Base-by-base conservation (phyloP, 2,888 invertebrate species). In the Apodemia hepburni region DNA sequence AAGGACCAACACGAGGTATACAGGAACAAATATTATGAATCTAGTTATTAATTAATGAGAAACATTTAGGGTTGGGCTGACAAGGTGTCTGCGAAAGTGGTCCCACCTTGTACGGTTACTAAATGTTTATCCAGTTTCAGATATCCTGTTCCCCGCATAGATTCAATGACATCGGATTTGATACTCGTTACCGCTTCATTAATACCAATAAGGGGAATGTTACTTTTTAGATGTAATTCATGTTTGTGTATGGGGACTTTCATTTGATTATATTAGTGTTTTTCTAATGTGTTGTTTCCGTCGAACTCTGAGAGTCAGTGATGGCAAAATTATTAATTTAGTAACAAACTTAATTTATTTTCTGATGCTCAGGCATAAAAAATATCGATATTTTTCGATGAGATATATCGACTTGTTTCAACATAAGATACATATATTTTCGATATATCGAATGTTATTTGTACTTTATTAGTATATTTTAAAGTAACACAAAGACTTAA, bases 91-190 rank as follows among this genome's bases (percentile, higher is more conserved):
- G 68, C 66, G 70, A 85, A 85, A 85, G 84, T 79, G 68, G 80
- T 71, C 62, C 67, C 64, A 27, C 84, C 81, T 70, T 83, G 80
- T 81, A 75, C 66, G 81, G 72, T 58, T 38, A 6, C 35, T 73
- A 58, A 35, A 66, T 67, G 11, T 69, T 71, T 74, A 65, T 63
- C 74, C 69, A 79, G 83, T 84, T 84, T 84, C 82, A 81, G 83
- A 74, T 78, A 73, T 76, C 79, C 81, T 80, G 79, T 18, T 18
- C 35, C 11, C 35, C 35, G 35, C 11, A 17, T 51, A 51, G 22
- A 51, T 51, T 51, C 49, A 51, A 51, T 51, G 49, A 51, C 49
- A 17, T 51, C 49, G 18, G 17, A 51, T 51, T 47, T 47, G 47
- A 17, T 51, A 18, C 11, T 17, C 22, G 18, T 51, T 51, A 51